Percentiles rank a stretch among this genome's conserved stretches.
Conservation (phyloP, 2,888 invertebrate genomes). For the Nemotelus pantherinus region DNA sequence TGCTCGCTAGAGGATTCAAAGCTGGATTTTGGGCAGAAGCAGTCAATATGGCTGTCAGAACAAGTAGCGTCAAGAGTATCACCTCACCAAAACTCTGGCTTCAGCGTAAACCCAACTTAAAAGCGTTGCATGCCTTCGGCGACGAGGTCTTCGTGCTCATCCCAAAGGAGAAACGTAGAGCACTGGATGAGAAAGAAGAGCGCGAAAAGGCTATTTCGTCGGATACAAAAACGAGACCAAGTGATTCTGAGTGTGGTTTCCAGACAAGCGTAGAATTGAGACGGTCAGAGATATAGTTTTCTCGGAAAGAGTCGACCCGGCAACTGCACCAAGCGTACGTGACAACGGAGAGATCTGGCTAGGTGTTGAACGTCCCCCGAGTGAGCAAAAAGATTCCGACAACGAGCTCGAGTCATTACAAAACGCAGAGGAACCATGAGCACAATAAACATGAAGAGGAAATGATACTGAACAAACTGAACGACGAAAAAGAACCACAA, state of each 20-base stretch:
- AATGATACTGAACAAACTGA: not conserved
- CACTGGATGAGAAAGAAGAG: not conserved
- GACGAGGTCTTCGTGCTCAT: not conserved
- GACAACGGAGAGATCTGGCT: not conserved
- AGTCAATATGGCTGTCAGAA: not conserved
- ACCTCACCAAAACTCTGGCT: not conserved
- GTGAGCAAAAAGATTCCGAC: not conserved
- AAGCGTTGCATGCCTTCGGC: not conserved
- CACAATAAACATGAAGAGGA: not conserved
- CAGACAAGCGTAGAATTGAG: not conserved
- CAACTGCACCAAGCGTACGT: not conserved
- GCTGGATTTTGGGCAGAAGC: not conserved
- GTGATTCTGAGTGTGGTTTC: not conserved
- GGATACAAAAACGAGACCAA: not conserved
- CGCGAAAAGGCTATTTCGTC: not conserved
- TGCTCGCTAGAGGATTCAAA: too few species aligned
- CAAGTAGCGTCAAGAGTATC: not conserved
- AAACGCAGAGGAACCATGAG: not conserved
- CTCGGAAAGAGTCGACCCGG: not conserved
- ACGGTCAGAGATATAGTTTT: not conserved
- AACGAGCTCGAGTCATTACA: not conserved
- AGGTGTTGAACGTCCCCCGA: not conserved
- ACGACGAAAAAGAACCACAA: not conserved
- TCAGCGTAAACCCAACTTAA: too few species aligned
- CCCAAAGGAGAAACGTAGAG: not conserved